Conservation (phyloP, 2,113 vertebrate genomes). For the Romanogobio albipinnatus region DNA sequence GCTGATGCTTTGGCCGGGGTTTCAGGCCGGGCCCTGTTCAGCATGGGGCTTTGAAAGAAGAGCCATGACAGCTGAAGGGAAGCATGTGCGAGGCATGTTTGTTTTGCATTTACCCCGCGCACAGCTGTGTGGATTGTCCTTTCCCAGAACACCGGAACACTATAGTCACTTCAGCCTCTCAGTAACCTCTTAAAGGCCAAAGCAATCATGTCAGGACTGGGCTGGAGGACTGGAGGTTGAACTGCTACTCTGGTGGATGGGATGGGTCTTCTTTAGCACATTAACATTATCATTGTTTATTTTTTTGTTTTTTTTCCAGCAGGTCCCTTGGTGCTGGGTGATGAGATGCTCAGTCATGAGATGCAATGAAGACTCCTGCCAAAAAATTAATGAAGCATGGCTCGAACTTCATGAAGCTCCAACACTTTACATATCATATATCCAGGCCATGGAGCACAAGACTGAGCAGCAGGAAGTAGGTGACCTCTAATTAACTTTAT, state of each 20-base stretch:
- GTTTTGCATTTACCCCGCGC: conserved; percentile 79
- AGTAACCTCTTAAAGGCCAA: conserved; percentile 61
- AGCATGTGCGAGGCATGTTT: conserved; percentile 81
- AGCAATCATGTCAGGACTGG: conserved; percentile 45
- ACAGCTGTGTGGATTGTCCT: conserved; percentile 80
- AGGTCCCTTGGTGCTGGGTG: neutral
- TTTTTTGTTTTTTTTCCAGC: too few species aligned
- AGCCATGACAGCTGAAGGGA: conserved; percentile 81
- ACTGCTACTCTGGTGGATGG: neutral
- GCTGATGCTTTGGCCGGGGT: conserved; percentile 57
- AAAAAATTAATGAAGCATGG: conserved; percentile 7
- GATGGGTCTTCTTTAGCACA: neutral
- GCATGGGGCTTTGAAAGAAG: conserved; percentile 74
- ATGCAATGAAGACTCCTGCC: conserved; percentile 10
- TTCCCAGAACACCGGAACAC: conserved; percentile 78
- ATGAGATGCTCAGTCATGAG: conserved; percentile 10
- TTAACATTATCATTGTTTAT: neutral
- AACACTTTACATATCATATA: neutral
- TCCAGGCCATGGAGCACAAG: neutral
- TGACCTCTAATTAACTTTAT: neutral
- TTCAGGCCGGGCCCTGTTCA: conserved; percentile 56
- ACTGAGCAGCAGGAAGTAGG: neutral
- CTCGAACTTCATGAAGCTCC: neutral
- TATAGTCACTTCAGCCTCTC: conserved; percentile 66
- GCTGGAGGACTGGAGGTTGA: conserved; percentile 11